Evolutionary conservation across 1,140 invertebrate species (phyloP).

Genomic region (Neodiprion pinetum): DNA sequence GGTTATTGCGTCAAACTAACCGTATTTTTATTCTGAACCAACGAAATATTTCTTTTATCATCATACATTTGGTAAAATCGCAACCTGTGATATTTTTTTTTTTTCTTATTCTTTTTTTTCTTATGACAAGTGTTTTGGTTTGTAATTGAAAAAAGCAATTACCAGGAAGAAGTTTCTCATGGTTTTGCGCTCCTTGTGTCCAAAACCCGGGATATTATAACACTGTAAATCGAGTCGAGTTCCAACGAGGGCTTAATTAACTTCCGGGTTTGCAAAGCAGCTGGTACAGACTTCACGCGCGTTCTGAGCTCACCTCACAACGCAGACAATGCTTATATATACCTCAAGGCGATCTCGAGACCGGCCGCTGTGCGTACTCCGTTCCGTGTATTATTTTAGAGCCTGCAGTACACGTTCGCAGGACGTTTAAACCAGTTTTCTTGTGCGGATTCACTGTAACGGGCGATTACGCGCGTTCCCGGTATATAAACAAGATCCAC

Average conservation of each 20-base stretch:
- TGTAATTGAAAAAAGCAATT: not conserved
- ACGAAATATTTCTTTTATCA: too few species aligned
- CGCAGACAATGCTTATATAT: not conserved
- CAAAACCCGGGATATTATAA: not conserved
- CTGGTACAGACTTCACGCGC: too few species aligned
- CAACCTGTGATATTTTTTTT: too few species aligned
- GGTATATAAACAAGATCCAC: not conserved
- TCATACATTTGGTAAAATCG: too few species aligned
- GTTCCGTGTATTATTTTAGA: not conserved
- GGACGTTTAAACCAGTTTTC: not conserved
- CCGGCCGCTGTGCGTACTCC: not conserved
- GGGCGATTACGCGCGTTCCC: not conserved
- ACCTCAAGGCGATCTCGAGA: slow-evolving; percentile 4
- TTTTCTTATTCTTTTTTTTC: too few species aligned
- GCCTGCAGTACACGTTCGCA: not conserved
- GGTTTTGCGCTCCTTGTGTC: not conserved
- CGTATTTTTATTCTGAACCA: too few species aligned
- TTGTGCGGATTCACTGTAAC: not conserved
- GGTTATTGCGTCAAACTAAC: too few species aligned
- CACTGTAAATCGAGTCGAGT: too few species aligned
- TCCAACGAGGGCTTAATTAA: too few species aligned
- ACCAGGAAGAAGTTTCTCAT: not conserved
- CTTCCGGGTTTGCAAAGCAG: too few species aligned
- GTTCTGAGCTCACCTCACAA: not conserved
- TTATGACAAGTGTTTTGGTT: too few species aligned